Percentiles rank a stretch among this genome's conserved stretches.
Conservation (phyloP, 2,113 vertebrate genomes). For the Hippocampus abdominalis region DNA sequence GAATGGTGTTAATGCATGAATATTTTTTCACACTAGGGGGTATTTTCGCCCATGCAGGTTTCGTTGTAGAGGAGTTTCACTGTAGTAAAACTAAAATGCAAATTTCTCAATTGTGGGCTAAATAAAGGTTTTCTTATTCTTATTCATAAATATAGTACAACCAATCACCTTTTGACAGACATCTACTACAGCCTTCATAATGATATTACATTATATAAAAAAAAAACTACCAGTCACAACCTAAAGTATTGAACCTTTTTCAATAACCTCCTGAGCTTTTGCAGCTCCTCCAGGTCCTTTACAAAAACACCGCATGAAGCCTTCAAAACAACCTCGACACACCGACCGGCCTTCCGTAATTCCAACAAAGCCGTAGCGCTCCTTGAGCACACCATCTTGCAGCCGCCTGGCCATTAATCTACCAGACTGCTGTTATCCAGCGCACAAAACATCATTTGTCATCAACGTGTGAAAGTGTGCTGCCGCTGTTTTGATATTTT, state of each 20-base stretch:
- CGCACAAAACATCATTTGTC: constrained; percentile 47
- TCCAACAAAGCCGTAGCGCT: constrained; percentile 32
- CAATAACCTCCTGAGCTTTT: background rate
- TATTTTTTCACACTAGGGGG: no score
- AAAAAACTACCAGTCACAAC: background rate
- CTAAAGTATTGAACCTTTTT: background rate
- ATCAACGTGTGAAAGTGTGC: constrained; percentile 1
- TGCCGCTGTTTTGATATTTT: constrained; percentile 25
- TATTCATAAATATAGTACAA: no score
- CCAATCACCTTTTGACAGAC: no score
- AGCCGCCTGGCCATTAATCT: constrained; percentile 20
- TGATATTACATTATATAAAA: background rate
- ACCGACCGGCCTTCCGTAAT: background rate
- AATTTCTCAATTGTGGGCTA: no score
- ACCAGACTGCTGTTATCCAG: constrained; percentile 15
- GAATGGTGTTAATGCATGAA: no score
- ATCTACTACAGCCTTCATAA: no score
- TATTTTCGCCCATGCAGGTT: no score
- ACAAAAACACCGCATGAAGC: background rate
- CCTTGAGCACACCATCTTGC: constrained; percentile 13
- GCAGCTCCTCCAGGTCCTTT: background rate
- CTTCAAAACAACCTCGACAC: background rate
- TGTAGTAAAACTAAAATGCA: no score
- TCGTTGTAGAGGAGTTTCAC: no score
- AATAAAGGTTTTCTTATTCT: no score